A percentile compares a stretch with the other conserved stretches of the same genome.
Evolutionary conservation across 2,888 invertebrate species (phyloP).

Genomic region (Bhutanitis thaidina): DNA sequence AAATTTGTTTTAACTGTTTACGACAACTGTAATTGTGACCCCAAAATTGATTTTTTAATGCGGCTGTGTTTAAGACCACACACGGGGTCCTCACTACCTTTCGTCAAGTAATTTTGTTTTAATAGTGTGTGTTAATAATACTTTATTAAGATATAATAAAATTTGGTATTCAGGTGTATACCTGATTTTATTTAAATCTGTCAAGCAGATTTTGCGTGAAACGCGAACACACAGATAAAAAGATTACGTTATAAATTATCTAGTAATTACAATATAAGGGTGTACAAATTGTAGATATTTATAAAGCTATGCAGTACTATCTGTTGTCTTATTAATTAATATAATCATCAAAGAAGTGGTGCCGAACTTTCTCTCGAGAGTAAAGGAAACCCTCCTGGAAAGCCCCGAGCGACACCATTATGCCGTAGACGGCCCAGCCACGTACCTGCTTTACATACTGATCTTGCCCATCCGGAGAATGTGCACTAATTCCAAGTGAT

Average conservation of each 20-base stretch:
- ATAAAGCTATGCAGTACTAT: background rate
- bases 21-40: constrained; percentile 39
- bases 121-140: no score
- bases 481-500: constrained; percentile 69
- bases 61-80: constrained; percentile 45
- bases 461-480: constrained; percentile 55
- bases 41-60: constrained; percentile 33
- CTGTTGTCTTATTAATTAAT: background rate
- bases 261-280: no score
- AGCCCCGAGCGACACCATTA: constrained; percentile 53
- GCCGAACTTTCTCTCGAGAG: constrained; percentile 51
- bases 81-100: constrained; percentile 31
- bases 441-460: constrained; percentile 72
- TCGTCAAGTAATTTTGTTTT: no score
- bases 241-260: no score
- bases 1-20: constrained; percentile 21
- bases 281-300: no score
- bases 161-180: no score
- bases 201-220: no score
- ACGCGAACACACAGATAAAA: no score
- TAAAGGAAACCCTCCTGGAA: constrained; percentile 39
- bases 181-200: no score
- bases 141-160: no score
- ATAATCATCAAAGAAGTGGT: constrained; percentile 1
- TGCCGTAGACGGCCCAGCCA: constrained; percentile 45